Evolutionary conservation across 2,113 vertebrate genomes (phyloP).

Genomic region (Tichodroma muraria): DNA sequence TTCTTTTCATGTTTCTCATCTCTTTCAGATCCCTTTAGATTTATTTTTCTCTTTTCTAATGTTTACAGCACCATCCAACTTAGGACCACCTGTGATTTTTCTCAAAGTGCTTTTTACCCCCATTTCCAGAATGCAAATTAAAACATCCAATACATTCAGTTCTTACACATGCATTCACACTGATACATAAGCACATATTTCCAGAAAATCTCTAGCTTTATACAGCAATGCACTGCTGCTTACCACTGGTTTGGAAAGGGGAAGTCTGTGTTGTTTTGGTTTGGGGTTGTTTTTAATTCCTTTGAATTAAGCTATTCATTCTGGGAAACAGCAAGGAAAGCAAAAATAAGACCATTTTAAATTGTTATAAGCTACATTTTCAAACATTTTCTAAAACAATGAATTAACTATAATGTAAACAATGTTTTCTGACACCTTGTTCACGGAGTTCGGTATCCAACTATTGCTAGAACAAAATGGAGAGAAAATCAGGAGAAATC

Average conservation of each 20-base stretch:
- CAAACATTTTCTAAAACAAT: not conserved
- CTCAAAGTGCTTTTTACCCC: not conserved
- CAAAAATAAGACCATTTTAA: not conserved
- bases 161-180: not conserved
- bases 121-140: not conserved
- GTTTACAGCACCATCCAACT: not conserved
- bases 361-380: not conserved
- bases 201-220: not conserved
- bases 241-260: not conserved
- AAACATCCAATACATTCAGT: not conserved
- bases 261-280: not conserved
- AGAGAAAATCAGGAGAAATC: not conserved
- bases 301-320: not conserved
- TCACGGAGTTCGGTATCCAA: not conserved
- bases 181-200: not conserved
- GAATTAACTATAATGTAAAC: not conserved
- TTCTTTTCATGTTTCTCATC: not conserved
- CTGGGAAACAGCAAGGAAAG: not conserved
- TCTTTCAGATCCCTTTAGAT: not conserved
- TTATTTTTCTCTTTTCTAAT: not conserved
- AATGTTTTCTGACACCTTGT: not conserved
- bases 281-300: fast-evolving
- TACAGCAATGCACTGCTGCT: not conserved
- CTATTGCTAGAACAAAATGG: not conserved
- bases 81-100: not conserved